Conservation (phyloP, 1,140 invertebrate genomes). For the Spodoptera litura region DNA sequence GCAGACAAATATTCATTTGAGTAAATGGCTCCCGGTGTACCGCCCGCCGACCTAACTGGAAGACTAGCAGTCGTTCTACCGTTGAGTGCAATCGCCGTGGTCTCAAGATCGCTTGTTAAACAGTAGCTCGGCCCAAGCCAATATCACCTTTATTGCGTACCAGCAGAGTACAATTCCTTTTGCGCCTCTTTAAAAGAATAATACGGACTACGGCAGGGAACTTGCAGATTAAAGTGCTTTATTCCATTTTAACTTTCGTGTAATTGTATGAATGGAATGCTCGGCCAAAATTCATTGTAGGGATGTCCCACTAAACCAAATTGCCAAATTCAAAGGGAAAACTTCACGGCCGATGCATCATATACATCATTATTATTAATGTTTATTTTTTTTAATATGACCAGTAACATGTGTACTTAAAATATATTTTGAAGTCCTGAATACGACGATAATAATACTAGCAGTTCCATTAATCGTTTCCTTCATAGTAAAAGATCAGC, state of each 20-base stretch:
- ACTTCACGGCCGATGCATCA: too few relatives aligned
- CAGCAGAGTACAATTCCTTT: slow-evolving; percentile 29
- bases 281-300: slow-evolving; percentile 14
- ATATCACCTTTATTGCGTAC: slow-evolving; percentile 41
- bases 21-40: slow-evolving; percentile 30
- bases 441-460: not conserved
- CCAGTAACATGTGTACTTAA: not conserved
- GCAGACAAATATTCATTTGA: slow-evolving; percentile 11
- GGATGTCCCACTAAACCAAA: not conserved
- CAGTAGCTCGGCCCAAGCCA: slow-evolving; percentile 8
- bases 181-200: slow-evolving; percentile 38
- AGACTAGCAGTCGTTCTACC: slow-evolving; percentile 49
- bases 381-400: too few relatives aligned
- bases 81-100: slow-evolving; percentile 55
- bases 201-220: slow-evolving; percentile 54
- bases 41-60: slow-evolving; percentile 9
- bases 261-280: slow-evolving; percentile 53
- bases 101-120: slow-evolving; percentile 60
- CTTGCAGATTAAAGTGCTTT: slow-evolving; percentile 62
- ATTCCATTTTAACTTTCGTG: slow-evolving; percentile 60
- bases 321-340: not conserved
- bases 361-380: too few relatives aligned
- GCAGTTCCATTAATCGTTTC: slow-evolving; percentile 27
- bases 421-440: not conserved
- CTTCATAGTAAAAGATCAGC: slow-evolving; percentile 1